phyloP scores from a whole-genome alignment of 2,113 vertebrate genomes.

The Toxotes jaculatrix region DNA sequence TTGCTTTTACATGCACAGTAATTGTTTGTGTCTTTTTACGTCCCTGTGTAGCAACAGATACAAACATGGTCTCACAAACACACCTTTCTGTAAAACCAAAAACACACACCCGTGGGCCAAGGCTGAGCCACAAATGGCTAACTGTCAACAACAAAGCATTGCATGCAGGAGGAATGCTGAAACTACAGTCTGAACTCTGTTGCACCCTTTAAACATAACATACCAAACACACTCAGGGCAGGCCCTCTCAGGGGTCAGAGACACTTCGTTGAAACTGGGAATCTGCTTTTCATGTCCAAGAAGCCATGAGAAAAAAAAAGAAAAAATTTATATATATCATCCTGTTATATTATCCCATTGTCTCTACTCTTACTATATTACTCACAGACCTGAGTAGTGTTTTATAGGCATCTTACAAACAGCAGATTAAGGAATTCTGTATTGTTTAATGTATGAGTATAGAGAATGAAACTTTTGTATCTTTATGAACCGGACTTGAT shows the following conservation, averaged over 20 bases:
- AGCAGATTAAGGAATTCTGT: constrained; percentile 14
- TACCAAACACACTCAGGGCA: neutral
- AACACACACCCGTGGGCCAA: neutral
- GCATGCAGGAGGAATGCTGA: neutral
- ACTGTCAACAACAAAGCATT: neutral
- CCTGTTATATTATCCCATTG: neutral
- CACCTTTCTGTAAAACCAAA: neutral
- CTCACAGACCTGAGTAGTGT: neutral
- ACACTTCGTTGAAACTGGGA: neutral
- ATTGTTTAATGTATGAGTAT: constrained; percentile 24
- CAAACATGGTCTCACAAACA: neutral
- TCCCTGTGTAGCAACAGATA: neutral
- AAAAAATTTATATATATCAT: too few relatives aligned
- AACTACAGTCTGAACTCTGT: neutral
- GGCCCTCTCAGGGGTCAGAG: too few relatives aligned
- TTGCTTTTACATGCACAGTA: neutral
- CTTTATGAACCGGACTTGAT: constrained; percentile 22
- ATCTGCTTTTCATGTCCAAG: too few relatives aligned
- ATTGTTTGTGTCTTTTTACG: neutral
- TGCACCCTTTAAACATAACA: constrained; percentile 6
- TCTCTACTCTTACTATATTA: neutral
- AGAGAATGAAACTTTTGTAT: constrained; percentile 18
- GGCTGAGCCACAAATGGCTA: neutral
- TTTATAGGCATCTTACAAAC: neutral
- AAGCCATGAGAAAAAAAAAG: too few relatives aligned